These are phyloP conservation scores for Littorina saxatilis DNA, from an alignment of 1,140 invertebrate species.

Conservation along the genomic window DNA sequence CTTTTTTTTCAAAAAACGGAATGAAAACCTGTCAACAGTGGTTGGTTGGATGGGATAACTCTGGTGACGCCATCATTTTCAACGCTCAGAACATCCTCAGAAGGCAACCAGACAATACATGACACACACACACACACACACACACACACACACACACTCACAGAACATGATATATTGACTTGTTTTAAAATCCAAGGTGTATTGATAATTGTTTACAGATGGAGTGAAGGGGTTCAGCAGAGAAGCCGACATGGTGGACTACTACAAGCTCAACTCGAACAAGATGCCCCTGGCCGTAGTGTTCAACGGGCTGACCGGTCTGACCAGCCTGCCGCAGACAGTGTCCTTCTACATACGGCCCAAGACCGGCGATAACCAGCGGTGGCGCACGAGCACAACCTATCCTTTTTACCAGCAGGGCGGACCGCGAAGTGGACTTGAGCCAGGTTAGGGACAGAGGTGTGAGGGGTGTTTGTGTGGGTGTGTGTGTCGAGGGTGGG, in stretches of 20 bases:
- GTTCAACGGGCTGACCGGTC: neutral
- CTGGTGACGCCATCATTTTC: too few species aligned
- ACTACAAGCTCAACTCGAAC: constrained; percentile 6
- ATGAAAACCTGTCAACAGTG: too few species aligned
- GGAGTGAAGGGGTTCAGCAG: neutral
- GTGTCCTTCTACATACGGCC: constrained; percentile 15
- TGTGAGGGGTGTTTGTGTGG: constrained; percentile 7
- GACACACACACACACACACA: too few species aligned
- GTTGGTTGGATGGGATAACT: too few species aligned
- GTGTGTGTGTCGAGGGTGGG: neutral
- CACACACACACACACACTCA: too few species aligned
- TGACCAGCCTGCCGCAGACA: neutral
- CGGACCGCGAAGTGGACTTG: neutral
- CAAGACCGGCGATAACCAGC: neutral
- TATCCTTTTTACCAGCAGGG: neutral
- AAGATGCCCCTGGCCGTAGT: constrained; percentile 1
- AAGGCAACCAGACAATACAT: too few species aligned
- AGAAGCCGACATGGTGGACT: neutral
- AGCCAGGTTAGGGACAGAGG: neutral
- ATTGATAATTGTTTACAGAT: too few species aligned
- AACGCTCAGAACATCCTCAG: too few species aligned
- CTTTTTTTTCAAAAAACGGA: too few species aligned
- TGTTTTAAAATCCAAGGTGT: too few species aligned
- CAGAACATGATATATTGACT: too few species aligned
- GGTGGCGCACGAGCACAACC: constrained; percentile 1